These are phyloP conservation scores for Litoditis marina DNA, from an alignment of 2,888 invertebrate genomes.

Conservation along the genomic window DNA sequence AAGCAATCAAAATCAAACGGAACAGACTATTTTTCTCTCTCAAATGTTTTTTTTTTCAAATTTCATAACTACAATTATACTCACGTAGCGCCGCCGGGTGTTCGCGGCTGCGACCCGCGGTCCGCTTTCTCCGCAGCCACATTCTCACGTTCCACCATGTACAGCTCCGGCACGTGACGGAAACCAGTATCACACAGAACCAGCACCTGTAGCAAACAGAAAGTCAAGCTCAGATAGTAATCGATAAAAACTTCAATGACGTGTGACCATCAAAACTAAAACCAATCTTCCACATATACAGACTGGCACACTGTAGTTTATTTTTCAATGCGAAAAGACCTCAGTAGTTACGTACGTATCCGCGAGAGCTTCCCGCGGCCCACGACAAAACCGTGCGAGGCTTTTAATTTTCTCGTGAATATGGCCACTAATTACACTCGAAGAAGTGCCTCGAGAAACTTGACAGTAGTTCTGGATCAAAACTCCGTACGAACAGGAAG, in stretches of 20 bases:
- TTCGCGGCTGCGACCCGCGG: conserved; percentile 73
- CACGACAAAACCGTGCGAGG: no score
- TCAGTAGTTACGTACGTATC: no score
- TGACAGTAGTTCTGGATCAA: neutral
- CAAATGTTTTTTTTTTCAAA: neutral
- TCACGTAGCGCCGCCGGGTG: conserved; percentile 53
- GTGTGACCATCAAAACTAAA: no score
- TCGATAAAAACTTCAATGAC: neutral
- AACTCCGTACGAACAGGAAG: neutral
- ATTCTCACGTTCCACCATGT: conserved; percentile 42
- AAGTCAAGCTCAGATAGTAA: neutral
- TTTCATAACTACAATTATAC: conserved; percentile 3
- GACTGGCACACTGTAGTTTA: neutral
- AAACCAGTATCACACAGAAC: conserved; percentile 36
- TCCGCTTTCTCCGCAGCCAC: conserved; percentile 82
- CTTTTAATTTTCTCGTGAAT: no score
- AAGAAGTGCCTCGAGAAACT: neutral
- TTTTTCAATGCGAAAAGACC: neutral
- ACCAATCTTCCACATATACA: no score
- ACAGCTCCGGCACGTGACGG: conserved; percentile 55
- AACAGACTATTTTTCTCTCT: neutral
- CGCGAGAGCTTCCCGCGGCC: no score
- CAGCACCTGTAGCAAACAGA: conserved; percentile 26
- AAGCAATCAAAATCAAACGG: neutral
- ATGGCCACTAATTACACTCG: no score